Conservation (phyloP, 2,797 vertebrate genomes). For the Arvicola amphibius region DNA sequence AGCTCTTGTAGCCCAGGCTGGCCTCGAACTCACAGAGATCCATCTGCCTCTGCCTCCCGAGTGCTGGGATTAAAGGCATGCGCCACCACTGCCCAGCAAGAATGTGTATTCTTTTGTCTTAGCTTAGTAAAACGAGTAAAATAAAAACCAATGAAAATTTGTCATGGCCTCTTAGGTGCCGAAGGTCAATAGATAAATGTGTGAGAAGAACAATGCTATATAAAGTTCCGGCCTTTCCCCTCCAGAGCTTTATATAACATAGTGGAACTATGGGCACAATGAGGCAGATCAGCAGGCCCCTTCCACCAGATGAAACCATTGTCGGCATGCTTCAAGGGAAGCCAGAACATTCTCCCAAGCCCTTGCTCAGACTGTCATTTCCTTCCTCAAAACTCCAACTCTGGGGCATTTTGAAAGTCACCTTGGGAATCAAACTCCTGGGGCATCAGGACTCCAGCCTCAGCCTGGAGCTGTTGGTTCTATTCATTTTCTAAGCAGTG, state of each 20-base stretch:
- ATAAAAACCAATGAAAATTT: slow-evolving; percentile 37
- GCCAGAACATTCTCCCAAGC: neutral
- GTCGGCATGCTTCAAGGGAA: neutral
- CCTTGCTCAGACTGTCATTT: neutral
- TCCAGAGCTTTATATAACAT: too few relatives aligned
- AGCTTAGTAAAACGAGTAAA: neutral
- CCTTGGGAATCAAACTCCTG: neutral
- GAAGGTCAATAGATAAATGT: neutral
- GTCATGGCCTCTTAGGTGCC: neutral
- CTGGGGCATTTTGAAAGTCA: neutral
- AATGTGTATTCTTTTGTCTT: slow-evolving; percentile 1
- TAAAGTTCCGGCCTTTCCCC: neutral
- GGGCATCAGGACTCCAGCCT: neutral
- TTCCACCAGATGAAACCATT: neutral
- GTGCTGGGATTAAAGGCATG: too few relatives aligned
- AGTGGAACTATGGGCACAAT: neutral
- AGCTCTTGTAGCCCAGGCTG: too few relatives aligned
- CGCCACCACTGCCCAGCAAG: too few relatives aligned
- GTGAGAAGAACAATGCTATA: neutral
- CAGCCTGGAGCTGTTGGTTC: neutral
- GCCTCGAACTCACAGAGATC: too few relatives aligned
- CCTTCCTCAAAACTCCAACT: neutral
- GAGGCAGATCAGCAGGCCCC: neutral
- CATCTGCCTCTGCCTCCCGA: too few relatives aligned
- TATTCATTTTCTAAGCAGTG: neutral